Evolutionary conservation across 2,888 invertebrate genomes (phyloP).

Genomic region (Megastigmus dorsalis): DNA sequence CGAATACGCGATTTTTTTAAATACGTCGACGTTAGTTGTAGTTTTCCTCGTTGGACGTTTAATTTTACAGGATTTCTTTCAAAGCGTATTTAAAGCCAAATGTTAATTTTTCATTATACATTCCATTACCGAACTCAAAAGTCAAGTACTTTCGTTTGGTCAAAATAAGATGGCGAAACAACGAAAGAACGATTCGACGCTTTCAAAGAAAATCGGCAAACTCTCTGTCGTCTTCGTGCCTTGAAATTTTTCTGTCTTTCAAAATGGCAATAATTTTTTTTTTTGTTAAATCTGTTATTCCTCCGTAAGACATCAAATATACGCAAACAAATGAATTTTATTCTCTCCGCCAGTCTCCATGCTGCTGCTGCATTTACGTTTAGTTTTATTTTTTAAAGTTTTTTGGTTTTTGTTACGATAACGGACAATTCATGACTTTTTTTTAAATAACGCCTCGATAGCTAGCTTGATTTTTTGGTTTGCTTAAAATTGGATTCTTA

Average conservation of each 20-base stretch:
- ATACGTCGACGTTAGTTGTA: not conserved
- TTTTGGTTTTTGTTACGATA: conserved; percentile 57
- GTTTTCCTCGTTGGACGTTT: conserved; percentile 4
- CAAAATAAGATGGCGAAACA: not conserved
- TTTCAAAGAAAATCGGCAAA: conserved; percentile 2
- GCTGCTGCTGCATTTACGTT: not conserved
- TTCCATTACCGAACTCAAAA: not conserved
- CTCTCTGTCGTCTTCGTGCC: not conserved
- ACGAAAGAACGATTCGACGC: not conserved
- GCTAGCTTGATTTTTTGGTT: conserved; percentile 61
- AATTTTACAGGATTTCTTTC: not conserved
- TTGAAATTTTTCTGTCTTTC: conserved; percentile 31
- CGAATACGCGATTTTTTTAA: not conserved
- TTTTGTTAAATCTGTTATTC: not conserved
- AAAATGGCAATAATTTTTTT: conserved; percentile 34
- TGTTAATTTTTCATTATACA: no score
- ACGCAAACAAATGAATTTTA: conserved; percentile 7
- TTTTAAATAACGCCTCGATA: conserved; percentile 61
- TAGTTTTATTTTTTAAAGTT: conserved; percentile 23
- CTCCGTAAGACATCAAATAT: conserved; percentile 23
- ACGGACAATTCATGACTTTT: conserved; percentile 60
- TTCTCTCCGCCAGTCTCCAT: conserved; percentile 2
- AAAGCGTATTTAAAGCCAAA: not conserved
- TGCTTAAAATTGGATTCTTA: conserved; percentile 69
- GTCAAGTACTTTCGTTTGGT: not conserved